Evolutionary conservation across 1,140 invertebrate genomes (phyloP), one percentile per base, ranked within the genome.

Genomic region (Pogonus chalceus): DNA sequence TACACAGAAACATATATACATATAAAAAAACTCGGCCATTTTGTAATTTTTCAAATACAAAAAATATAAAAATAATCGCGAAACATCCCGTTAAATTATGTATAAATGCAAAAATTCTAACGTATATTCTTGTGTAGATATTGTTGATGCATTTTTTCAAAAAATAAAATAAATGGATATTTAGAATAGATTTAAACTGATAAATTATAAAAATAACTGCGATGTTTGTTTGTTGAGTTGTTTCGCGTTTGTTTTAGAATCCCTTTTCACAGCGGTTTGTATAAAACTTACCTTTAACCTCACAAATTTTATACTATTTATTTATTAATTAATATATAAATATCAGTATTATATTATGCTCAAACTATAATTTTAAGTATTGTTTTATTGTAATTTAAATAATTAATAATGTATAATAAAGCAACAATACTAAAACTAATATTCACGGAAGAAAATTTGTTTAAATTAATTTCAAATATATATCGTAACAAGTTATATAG

Each of bases 121-220:
- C 26, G 26, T 4, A 31, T 7, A 7, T 35, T 60, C 46, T 59
- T 60, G 59, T 62, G 60, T 57, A 58, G 51, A 37, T 49, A 49
- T 56, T 52, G 60, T 61, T 58, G 57, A 59, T 61, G 58, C 56
- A 58, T 60, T 58, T 55, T 58, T 60, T 61, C 57, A 56, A 55
- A 53, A 55, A 62, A 56, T 52, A 58, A 53, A 56, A 37, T 43
- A 43, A 43, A 43, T 43, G 37, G 35, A 48, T 58, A 58, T 52
- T 54, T 60, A 60, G 59, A 56, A 56, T 60, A 60, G 59, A 52
- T 60, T 54, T 55, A 57, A 26, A 60, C 37, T 43, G 37, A 43
- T 43, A 43, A 43, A 43, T 16, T 43, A 43, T 43, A 43, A 43
- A 43, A 54, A 57, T 58, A 55, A 61, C 53, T 61, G 59, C 60